phyloP scores from a whole-genome alignment of 2,888 invertebrate species.

The Clivina fossor region DNA sequence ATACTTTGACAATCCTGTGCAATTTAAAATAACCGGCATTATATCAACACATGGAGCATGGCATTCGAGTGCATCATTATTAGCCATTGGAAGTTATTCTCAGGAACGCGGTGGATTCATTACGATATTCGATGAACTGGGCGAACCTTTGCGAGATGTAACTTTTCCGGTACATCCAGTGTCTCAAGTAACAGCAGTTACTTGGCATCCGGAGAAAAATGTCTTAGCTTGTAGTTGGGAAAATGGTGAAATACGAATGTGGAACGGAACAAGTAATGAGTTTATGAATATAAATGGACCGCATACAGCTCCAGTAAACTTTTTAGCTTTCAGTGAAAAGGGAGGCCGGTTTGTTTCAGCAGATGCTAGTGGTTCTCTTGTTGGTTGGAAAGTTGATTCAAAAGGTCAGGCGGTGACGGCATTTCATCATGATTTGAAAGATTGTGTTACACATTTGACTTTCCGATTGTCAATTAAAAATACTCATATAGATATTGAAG shows the following conservation, averaged over 20 bases:
- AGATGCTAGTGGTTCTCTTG: conserved; percentile 81
- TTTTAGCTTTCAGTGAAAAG: conserved; percentile 72
- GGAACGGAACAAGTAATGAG: conserved; percentile 69
- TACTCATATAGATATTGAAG: conserved; percentile 54
- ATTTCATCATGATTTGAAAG: conserved; percentile 84
- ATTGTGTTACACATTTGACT: conserved; percentile 76
- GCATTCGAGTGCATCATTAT: conserved; percentile 77
- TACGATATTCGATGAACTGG: conserved; percentile 85
- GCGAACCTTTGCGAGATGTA: conserved; percentile 72
- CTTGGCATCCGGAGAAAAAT: conserved; percentile 87
- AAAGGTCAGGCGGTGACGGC: conserved; percentile 79
- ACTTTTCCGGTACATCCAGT: conserved; percentile 74
- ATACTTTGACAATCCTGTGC: conserved; percentile 82
- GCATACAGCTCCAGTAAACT: conserved; percentile 67
- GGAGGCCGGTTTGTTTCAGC: conserved; percentile 86
- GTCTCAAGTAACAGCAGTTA: conserved; percentile 77
- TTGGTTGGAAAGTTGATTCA: conserved; percentile 88
- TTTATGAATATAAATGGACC: conserved; percentile 69
- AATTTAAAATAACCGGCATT: conserved; percentile 72
- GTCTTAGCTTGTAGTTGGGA: conserved; percentile 89
- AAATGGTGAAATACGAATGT: conserved; percentile 84
- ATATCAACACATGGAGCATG: conserved; percentile 80
- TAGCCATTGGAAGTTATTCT: conserved; percentile 85
- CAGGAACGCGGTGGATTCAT: conserved; percentile 88
- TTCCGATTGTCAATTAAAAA: conserved; percentile 68